phyloP scores from a whole-genome alignment of 1,140 invertebrate genomes.

The Pogonomyrmex barbatus region DNA sequence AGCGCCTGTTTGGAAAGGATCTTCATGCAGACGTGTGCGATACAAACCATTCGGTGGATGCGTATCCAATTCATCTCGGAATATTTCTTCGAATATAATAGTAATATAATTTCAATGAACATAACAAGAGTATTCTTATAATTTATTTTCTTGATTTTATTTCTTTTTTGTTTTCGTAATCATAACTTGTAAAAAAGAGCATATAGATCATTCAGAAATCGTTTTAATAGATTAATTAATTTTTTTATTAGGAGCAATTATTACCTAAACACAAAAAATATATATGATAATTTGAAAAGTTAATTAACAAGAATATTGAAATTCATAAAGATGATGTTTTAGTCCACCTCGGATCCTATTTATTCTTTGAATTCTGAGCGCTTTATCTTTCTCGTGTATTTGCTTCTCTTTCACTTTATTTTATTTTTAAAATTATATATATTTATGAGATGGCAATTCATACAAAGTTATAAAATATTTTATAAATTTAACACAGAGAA shows the following conservation, averaged over 20 bases:
- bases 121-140: background rate
- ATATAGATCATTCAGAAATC: background rate
- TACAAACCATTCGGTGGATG: conserved; percentile 8
- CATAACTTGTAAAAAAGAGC: background rate
- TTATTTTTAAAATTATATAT: conserved; percentile 29
- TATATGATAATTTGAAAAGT: background rate
- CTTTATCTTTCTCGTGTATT: background rate
- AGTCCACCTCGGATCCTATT: conserved; percentile 4
- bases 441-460: conserved; percentile 2
- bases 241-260: background rate
- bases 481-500: background rate
- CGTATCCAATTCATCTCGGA: conserved; percentile 21
- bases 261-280: background rate
- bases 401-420: background rate
- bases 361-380: conserved; percentile 15
- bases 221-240: background rate
- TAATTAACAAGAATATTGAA: background rate
- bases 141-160: conserved; percentile 21
- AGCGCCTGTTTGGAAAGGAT: conserved; percentile 51
- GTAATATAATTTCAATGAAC: background rate
- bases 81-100: background rate
- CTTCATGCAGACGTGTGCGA: conserved; percentile 24
- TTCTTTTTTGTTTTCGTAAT: background rate
- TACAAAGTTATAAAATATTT: conserved; percentile 44
- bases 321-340: background rate